Conservation (phyloP, 2,888 invertebrate genomes). For the Cataglyphis albicans region DNA sequence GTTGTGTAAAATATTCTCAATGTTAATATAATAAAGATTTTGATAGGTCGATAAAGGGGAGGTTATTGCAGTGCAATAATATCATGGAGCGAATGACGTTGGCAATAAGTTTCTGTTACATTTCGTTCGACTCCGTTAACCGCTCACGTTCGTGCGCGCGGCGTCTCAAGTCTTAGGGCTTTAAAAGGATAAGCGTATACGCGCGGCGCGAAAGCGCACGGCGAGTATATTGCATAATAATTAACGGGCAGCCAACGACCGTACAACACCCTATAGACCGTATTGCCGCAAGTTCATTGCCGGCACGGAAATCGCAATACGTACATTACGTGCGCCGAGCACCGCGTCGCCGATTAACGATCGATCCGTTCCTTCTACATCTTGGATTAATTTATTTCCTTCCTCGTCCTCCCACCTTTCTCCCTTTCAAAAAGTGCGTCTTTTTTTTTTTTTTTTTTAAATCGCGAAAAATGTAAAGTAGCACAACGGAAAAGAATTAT, state of each 20-base stretch:
- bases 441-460: background rate
- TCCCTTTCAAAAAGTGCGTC: background rate
- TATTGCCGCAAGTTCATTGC: slow-evolving; percentile 81
- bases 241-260: slow-evolving; percentile 78
- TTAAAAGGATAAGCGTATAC: slow-evolving; percentile 77
- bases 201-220: slow-evolving; percentile 71
- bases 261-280: slow-evolving; percentile 66
- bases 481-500: background rate
- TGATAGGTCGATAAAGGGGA: slow-evolving; percentile 23
- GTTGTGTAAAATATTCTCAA: background rate
- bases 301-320: slow-evolving; percentile 77
- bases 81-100: slow-evolving; percentile 14
- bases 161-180: slow-evolving; percentile 63
- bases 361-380: slow-evolving; percentile 22
- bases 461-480: background rate
- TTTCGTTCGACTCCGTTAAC: slow-evolving; percentile 57
- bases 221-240: slow-evolving; percentile 80
- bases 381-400: slow-evolving; percentile 18
- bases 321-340: slow-evolving; percentile 74
- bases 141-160: slow-evolving; percentile 54
- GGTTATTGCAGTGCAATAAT: slow-evolving; percentile 1
- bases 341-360: slow-evolving; percentile 74
- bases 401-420: background rate
- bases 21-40: background rate
- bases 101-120: slow-evolving; percentile 36